These are phyloP conservation scores for Takifugu ocellatus DNA, from an alignment of 2,797 vertebrate genomes.

Conservation along the genomic window DNA sequence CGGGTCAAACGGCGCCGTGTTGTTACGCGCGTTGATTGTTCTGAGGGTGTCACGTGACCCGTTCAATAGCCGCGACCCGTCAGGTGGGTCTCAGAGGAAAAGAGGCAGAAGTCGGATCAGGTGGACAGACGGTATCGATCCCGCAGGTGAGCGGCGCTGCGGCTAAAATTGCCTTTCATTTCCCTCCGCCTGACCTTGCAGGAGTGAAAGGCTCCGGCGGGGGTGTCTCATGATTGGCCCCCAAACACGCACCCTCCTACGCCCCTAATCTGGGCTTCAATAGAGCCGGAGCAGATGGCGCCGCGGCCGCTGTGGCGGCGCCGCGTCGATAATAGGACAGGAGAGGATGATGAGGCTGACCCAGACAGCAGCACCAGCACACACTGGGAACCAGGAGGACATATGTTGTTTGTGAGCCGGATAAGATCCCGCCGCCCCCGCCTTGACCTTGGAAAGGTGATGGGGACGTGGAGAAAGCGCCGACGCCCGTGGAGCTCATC, in stretches of 20 bases:
- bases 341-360: conserved; percentile 50
- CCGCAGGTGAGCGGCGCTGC: too few species aligned
- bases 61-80: not conserved
- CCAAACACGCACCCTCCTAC: conserved; percentile 34
- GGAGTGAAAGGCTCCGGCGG: conserved; percentile 16
- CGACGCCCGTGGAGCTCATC: too few species aligned
- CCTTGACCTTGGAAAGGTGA: too few species aligned
- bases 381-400: too few species aligned
- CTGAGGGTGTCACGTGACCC: too few species aligned
- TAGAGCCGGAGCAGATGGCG: conserved; percentile 59
- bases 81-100: conserved; percentile 15
- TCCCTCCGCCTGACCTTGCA: not conserved
- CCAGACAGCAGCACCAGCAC: conserved; percentile 39
- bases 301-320: conserved; percentile 21
- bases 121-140: not conserved
- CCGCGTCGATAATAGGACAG: conserved; percentile 42
- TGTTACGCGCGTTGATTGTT: too few species aligned
- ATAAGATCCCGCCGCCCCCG: too few species aligned
- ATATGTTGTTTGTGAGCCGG: too few species aligned
- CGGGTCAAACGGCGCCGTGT: too few species aligned
- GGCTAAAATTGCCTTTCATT: conserved; percentile 27
- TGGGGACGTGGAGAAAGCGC: too few species aligned
- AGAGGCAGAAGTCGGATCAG: conserved; percentile 1
- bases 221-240: conserved; percentile 17
- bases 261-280: conserved; percentile 55